Conservation (phyloP, 2,113 vertebrate genomes). For the Dicrurus megarhynchus region DNA sequence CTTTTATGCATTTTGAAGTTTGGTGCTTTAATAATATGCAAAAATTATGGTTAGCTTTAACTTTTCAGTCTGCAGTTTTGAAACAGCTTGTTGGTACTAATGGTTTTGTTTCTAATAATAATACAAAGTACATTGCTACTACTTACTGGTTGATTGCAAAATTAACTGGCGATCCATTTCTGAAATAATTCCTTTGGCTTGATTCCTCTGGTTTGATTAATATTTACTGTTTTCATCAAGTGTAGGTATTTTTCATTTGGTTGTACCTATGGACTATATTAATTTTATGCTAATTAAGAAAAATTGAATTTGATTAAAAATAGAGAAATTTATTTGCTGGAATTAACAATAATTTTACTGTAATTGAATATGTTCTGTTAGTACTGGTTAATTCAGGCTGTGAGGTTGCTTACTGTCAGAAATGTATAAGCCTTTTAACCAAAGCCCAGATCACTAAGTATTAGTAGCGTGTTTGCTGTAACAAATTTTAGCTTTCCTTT, state of each 20-base stretch:
- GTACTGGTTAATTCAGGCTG: background rate
- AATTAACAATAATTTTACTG: background rate
- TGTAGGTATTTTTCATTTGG: conserved; percentile 2
- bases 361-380: background rate
- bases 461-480: background rate
- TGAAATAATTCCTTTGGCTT: conserved; percentile 28
- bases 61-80: conserved; percentile 53
- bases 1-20: conserved; percentile 38
- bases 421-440: background rate
- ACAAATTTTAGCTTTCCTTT: conserved; percentile 27
- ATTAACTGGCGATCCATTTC: conserved; percentile 32
- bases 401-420: background rate
- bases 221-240: conserved; percentile 28
- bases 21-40: conserved; percentile 43
- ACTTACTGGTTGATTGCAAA: conserved; percentile 44
- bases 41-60: conserved; percentile 40
- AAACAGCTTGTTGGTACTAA: conserved; percentile 43
- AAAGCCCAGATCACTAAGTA: background rate
- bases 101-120: conserved; percentile 59
- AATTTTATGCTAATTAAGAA: conserved; percentile 17
- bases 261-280: background rate
- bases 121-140: background rate
- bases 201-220: conserved; percentile 13
- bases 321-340: background rate
- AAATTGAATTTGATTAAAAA: conserved; percentile 11